These are phyloP conservation scores for Hylaeus anthracinus DNA, from an alignment of 1,140 invertebrate species.

Conservation along the genomic window DNA sequence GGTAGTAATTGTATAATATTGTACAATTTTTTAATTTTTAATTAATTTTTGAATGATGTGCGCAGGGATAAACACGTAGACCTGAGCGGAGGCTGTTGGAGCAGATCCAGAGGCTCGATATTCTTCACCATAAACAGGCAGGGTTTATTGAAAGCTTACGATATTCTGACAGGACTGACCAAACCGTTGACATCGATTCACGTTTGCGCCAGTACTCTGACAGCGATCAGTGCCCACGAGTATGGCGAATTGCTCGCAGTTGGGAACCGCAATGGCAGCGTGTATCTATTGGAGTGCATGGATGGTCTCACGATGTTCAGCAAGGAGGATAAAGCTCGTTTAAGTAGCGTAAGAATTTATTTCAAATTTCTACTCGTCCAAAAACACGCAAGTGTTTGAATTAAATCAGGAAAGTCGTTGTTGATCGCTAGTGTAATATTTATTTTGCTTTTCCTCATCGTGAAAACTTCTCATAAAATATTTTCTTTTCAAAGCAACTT, in stretches of 20 bases:
- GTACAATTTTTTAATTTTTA: too few relatives aligned
- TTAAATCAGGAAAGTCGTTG: too few relatives aligned
- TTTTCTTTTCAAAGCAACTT: too few relatives aligned
- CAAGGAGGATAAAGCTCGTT: slow-evolving; percentile 90
- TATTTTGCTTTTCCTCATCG: too few relatives aligned
- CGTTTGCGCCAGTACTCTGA: slow-evolving; percentile 84
- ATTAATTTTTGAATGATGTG: too few relatives aligned
- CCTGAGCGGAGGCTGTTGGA: slow-evolving; percentile 93
- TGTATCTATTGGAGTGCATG: slow-evolving; percentile 91
- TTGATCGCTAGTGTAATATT: too few relatives aligned
- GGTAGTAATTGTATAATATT: too few relatives aligned
- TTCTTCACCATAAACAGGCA: slow-evolving; percentile 80
- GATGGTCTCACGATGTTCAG: slow-evolving; percentile 88
- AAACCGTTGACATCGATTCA: slow-evolving; percentile 90
- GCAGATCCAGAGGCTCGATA: slow-evolving; percentile 84
- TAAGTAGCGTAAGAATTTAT: slow-evolving; percentile 85
- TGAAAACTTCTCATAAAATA: too few relatives aligned
- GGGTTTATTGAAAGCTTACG: slow-evolving; percentile 93
- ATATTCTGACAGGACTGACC: slow-evolving; percentile 90
- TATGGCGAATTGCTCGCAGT: slow-evolving; percentile 85
- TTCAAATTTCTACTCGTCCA: too few relatives aligned
- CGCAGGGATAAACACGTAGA: slow-evolving; percentile 63
- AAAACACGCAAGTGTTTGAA: too few relatives aligned
- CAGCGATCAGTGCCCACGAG: slow-evolving; percentile 83
- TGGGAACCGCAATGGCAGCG: slow-evolving; percentile 90